Evolutionary conservation across 1,140 invertebrate genomes (phyloP).

Genomic region (Drosophila pruinosa): DNA sequence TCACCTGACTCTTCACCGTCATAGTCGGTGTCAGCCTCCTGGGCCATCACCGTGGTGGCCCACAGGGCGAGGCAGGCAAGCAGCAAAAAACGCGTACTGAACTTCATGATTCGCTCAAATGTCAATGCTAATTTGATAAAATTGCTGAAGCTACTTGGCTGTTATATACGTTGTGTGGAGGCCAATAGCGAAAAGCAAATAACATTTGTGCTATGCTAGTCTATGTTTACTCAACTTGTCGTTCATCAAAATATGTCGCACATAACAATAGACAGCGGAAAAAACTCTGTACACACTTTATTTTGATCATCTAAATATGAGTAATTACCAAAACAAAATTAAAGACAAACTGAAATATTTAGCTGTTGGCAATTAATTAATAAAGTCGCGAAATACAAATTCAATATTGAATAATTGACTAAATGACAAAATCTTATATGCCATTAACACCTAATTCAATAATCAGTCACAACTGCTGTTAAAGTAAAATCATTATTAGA

Average conservation of each 20-base stretch:
- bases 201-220: background rate
- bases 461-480: too few species aligned
- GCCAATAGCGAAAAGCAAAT: background rate
- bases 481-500: too few species aligned
- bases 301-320: background rate
- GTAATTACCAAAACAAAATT: background rate
- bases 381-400: too few species aligned
- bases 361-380: slow-evolving; percentile 1
- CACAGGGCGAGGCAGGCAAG: slow-evolving; percentile 36
- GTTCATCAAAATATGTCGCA: slow-evolving; percentile 1
- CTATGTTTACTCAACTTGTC: slow-evolving; percentile 37
- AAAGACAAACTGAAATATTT: background rate
- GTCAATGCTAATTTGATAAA: slow-evolving; percentile 3
- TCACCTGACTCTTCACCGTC: background rate
- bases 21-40: background rate
- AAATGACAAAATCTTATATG: too few species aligned
- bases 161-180: slow-evolving; percentile 45
- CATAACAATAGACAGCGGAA: slow-evolving; percentile 1
- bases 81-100: slow-evolving; percentile 36
- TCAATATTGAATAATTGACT: too few species aligned
- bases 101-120: slow-evolving; percentile 53
- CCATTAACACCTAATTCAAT: too few species aligned
- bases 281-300: background rate
- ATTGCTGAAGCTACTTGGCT: background rate
- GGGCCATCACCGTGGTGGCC: background rate